Conservation (phyloP, 2,113 vertebrate genomes). For the Illadopsis cleaveri region DNA sequence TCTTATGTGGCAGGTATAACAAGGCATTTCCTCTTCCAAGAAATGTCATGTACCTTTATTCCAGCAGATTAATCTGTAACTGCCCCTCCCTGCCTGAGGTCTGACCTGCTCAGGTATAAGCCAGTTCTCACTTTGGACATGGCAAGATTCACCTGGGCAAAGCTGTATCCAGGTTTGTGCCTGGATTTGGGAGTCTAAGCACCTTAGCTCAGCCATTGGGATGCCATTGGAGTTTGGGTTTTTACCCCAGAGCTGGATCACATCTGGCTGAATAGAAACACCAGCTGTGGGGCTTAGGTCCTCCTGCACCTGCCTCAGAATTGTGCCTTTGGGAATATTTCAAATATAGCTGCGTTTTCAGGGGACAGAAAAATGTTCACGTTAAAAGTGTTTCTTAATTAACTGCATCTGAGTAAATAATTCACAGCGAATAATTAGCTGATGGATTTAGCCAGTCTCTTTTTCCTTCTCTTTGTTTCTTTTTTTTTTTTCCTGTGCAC, state of each 20-base stretch:
- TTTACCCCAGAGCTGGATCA: not conserved
- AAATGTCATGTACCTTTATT: fast-evolving
- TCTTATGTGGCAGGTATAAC: not conserved
- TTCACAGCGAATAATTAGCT: slow-evolving; percentile 52
- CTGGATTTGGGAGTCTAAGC: not conserved
- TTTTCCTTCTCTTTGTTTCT: not conserved
- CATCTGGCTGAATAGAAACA: not conserved
- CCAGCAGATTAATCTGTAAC: not conserved
- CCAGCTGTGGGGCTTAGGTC: not conserved
- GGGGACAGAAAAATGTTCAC: not conserved
- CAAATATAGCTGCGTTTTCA: not conserved
- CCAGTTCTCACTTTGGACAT: not conserved
- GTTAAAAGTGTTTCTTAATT: slow-evolving; percentile 45
- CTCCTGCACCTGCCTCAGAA: not conserved
- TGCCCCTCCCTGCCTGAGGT: not conserved
- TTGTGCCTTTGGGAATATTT: not conserved
- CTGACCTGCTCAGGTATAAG: not conserved
- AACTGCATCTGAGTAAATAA: slow-evolving; percentile 51
- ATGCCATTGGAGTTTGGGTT: fast-evolving
- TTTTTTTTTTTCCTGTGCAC: not conserved
- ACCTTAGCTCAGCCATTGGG: not conserved
- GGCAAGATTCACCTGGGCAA: not conserved
- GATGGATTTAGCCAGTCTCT: not conserved
- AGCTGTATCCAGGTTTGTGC: not conserved
- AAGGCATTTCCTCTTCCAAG: not conserved